phyloP scores from a whole-genome alignment of 2,113 vertebrate genomes.

The Erythrocebus patas region DNA sequence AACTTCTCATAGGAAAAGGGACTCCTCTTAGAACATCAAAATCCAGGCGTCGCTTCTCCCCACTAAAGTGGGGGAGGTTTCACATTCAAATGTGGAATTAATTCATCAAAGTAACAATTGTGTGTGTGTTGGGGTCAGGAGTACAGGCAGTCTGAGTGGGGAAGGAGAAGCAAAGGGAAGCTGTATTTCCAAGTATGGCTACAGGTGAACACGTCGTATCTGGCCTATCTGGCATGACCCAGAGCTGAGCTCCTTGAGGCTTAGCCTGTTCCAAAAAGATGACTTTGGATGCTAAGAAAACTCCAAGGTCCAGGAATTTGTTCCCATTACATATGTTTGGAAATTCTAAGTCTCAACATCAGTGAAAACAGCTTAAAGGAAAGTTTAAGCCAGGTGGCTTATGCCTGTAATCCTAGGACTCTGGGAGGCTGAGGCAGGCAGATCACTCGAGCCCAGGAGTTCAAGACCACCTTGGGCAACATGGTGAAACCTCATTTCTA shows the following conservation, averaged over 20 bases:
- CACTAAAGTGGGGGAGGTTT: background rate
- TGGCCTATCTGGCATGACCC: background rate
- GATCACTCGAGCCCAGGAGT: too few relatives aligned
- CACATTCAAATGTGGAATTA: background rate
- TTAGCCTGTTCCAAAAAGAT: background rate
- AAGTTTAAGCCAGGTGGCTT: background rate
- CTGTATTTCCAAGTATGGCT: background rate
- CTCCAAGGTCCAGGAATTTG: background rate
- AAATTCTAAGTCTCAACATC: background rate
- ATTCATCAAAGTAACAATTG: background rate
- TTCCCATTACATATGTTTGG: background rate
- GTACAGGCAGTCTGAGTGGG: background rate
- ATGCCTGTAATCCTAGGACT: too few relatives aligned
- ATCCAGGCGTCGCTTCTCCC: background rate
- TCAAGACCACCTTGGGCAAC: too few relatives aligned
- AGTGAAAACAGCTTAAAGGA: background rate
- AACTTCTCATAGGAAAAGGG: slow-evolving; percentile 15
- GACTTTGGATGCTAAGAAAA: slow-evolving; percentile 27
- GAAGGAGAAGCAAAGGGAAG: background rate
- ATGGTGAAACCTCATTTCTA: too few relatives aligned
- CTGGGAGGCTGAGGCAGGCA: too few relatives aligned
- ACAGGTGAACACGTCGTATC: background rate
- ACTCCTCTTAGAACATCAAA: slow-evolving; percentile 3
- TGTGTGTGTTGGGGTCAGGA: background rate
- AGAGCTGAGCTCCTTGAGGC: background rate